phyloP scores from a whole-genome alignment of 2,113 vertebrate genomes.

The Sus scrofa region T2T-Sscrofa CM000819.6:123757001-123757500 shows the following conservation, averaged over 20 bases:
- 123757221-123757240: background rate
- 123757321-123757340: background rate
- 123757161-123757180: background rate
- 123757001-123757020: background rate
- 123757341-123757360: background rate
- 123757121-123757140: background rate
- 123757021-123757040: background rate
- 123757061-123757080: background rate
- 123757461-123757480: too few relatives aligned
- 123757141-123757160: background rate
- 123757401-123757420: too few relatives aligned
- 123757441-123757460: too few relatives aligned
- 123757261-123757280: background rate
- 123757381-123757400: too few relatives aligned
- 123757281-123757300: background rate
- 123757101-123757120: background rate
- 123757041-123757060: background rate
- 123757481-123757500: too few relatives aligned
- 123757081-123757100: background rate
- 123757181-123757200: background rate
- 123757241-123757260: background rate
- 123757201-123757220: background rate
- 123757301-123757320: fast-evolving
- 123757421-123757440: too few relatives aligned
- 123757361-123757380: too few relatives aligned